A percentile compares a stretch with the other conserved stretches of the same genome.
Conservation (phyloP, 1,140 invertebrate genomes). For the Drosophila nasuta region DNA sequence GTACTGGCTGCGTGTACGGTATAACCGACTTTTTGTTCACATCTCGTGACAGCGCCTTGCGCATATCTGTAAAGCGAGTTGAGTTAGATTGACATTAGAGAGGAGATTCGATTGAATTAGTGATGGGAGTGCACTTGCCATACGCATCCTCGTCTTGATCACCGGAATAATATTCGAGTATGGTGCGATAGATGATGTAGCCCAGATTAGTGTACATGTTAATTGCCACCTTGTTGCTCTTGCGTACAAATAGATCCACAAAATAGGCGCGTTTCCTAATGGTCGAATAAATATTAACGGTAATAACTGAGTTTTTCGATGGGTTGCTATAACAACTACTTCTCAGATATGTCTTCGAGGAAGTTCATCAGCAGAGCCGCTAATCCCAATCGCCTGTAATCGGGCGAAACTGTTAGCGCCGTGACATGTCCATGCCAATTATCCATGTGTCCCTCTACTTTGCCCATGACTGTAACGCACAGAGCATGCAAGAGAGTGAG, state of each 20-base stretch:
- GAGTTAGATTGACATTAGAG: neutral
- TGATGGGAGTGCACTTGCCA: constrained; percentile 87
- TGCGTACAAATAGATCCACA: constrained; percentile 99
- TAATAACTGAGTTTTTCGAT: too few species aligned
- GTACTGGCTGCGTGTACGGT: constrained; percentile 96
- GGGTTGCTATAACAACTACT: constrained; percentile 86
- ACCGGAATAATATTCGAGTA: constrained; percentile 98
- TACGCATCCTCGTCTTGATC: constrained; percentile 99
- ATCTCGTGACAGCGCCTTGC: constrained; percentile 98
- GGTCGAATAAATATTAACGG: neutral
- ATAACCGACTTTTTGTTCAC: constrained; percentile 96
- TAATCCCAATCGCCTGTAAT: constrained; percentile 95
- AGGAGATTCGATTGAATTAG: neutral
- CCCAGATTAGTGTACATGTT: constrained; percentile 98
- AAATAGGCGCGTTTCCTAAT: constrained; percentile 97
- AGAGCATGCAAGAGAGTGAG: too few species aligned
- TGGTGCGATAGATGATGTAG: constrained; percentile 98
- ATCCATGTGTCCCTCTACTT: constrained; percentile 97
- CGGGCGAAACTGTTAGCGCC: constrained; percentile 97
- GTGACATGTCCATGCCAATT: constrained; percentile 99
- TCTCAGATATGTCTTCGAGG: constrained; percentile 98
- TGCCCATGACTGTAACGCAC: constrained; percentile 95
- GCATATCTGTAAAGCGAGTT: constrained; percentile 92
- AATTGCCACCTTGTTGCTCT: constrained; percentile 98
- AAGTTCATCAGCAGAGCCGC: constrained; percentile 98